Conservation (phyloP, 2,113 vertebrate genomes). For the Oreocharis arfaki region DNA sequence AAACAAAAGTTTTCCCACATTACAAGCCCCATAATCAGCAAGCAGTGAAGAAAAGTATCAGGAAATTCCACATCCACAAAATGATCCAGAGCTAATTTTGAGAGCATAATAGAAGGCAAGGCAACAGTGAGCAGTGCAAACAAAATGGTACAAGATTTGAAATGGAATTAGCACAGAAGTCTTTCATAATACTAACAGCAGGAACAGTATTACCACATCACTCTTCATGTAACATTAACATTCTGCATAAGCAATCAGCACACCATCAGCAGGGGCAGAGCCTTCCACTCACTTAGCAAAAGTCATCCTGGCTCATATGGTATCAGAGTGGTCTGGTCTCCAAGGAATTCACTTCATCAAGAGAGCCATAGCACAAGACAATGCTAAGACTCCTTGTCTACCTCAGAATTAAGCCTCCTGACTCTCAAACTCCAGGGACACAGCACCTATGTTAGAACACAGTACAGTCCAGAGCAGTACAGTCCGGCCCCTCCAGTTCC, state of each 20-base stretch:
- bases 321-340: background rate
- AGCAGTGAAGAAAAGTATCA: background rate
- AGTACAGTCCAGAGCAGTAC: background rate
- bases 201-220: background rate
- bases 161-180: background rate
- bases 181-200: background rate
- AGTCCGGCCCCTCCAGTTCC: background rate
- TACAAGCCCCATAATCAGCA: background rate
- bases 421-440: background rate
- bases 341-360: background rate
- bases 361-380: background rate
- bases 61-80: background rate
- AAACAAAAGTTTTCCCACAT: background rate
- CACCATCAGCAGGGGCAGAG: background rate
- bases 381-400: background rate
- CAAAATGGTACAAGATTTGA: background rate
- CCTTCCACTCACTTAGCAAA: background rate
- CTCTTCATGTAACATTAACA: background rate
- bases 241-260: background rate
- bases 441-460: background rate
- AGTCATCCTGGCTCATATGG: background rate
- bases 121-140: background rate
- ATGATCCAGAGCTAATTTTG: background rate
- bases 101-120: background rate
- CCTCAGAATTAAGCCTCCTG: background rate